Evolutionary conservation across 2,113 vertebrate genomes (phyloP).

Genomic region (Lucifuga dentata): DNA sequence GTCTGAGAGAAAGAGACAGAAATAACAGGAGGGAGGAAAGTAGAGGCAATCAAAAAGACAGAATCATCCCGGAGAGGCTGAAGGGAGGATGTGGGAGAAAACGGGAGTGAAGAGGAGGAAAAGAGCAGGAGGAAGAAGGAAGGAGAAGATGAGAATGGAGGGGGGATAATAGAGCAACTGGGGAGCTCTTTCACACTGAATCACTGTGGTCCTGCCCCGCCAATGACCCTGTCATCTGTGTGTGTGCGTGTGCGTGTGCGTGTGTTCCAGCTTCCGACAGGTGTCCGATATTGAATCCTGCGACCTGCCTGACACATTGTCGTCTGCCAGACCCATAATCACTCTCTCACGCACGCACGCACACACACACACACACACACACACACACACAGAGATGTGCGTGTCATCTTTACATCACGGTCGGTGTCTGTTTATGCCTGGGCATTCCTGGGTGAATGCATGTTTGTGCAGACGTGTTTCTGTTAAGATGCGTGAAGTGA

Average conservation of each 20-base stretch:
- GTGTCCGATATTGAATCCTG: slow-evolving; percentile 60
- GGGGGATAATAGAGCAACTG: slow-evolving; percentile 51
- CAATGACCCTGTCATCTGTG: slow-evolving; percentile 60
- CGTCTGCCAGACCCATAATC: slow-evolving; percentile 27
- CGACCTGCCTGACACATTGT: slow-evolving; percentile 54
- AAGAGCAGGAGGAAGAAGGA: slow-evolving; percentile 9
- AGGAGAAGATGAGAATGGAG: not conserved
- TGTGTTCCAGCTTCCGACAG: slow-evolving; percentile 43
- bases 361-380: not conserved
- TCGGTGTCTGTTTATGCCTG: too few relatives aligned
- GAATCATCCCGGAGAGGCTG: not conserved
- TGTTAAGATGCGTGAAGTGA: slow-evolving; percentile 20
- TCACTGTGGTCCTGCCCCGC: slow-evolving; percentile 55
- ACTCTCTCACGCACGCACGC: not conserved
- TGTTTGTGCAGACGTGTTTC: too few relatives aligned
- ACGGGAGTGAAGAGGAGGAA: slow-evolving; percentile 11
- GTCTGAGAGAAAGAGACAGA: slow-evolving; percentile 2
- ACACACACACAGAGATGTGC: slow-evolving; percentile 5
- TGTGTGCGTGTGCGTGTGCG: slow-evolving; percentile 12
- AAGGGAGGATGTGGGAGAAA: slow-evolving; percentile 4
- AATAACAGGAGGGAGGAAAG: slow-evolving; percentile 9
- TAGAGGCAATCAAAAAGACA: not conserved
- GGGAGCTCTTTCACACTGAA: slow-evolving; percentile 59
- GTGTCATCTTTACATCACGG: slow-evolving; percentile 46
- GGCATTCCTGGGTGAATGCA: too few relatives aligned